Base-by-base conservation (phyloP, 2,113 vertebrate species). In the Aviceda subcristata region DNA sequence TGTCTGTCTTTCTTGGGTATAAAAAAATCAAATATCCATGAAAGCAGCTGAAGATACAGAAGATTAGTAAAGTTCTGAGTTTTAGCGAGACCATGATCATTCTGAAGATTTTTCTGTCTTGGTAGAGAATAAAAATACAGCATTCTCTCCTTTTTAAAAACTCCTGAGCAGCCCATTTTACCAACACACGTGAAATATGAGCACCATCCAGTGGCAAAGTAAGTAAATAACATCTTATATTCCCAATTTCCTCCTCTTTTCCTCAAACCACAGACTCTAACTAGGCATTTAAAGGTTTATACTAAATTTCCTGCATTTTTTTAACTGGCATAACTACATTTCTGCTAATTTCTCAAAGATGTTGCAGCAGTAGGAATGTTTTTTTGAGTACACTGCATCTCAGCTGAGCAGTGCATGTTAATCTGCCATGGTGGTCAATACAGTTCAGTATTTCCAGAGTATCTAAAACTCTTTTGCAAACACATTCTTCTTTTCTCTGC, bases 131-230 rank as follows among this genome's bases (percentile, higher is more conserved):
- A 66, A 43, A 86, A 88, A n/a, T 10, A 74, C 22, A 30, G 23
- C 10, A n/a, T 62, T 74, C 23, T 73, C 9, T 6, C 15, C 6
- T 45, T 45, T 29, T 39, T 15, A 57, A 62, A 62, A 68, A 18
- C 14, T 51, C 19, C 14, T 2, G 12, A 66, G 18, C 5, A 1
- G 3, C 3, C 3, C 3, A 8, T 57, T 79, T 79, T 56, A 51
- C 16, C 23, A 32, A 45, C 4, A 55, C 6, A 59, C 11, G 0
- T 24, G 89, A 81, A 9, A 29, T 53, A 43, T 0, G 73, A 94
- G 95, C 95, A 76, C 95, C 97, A 91, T 79, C 97, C 22, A 87
- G 97, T 92, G 97, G 97, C 48, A 72, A 38, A 30, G 3, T 0
- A 15, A 0, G 2, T 24, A 86, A 72, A 87, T 72, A 24, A 62